Evolutionary conservation across 1,140 invertebrate genomes (phyloP), one percentile per base, ranked within the genome.

Genomic region (Drosophila mauritiana): DNA sequence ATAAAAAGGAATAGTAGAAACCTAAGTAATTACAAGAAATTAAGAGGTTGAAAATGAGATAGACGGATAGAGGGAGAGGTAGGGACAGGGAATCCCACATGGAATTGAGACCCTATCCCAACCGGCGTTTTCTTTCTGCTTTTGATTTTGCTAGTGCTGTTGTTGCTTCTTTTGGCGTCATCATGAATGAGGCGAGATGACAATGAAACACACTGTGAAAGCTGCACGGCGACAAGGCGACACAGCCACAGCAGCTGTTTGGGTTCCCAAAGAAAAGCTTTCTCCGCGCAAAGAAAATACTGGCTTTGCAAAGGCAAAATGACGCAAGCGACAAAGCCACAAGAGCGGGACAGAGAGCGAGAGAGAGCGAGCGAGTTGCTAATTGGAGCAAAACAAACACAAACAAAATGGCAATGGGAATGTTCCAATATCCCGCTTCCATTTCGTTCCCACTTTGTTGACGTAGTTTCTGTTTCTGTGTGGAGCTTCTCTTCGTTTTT

Each of bases 361-460:
- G 61, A 10, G n/a, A 36, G 42, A 69, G 65, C 55, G 49, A 62
- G 65, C 73, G 68, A 67, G 62, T 58, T 88, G 82, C 83, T 88
- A 83, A 88, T 88, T 88, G 83, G 84, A 88, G 83, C 83, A 88
- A 88, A 88, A 83, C 80, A 88, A 88, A 88, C 84, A 83, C 84
- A 88, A 89, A 88, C 80, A 89, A 76, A 88, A 89, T 89, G 84
- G 84, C 84, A 89, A 88, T 86, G 84, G 76, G 69, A 31, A 51
- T 51, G 48, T 34, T 51, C 49, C 31, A 36, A 59, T 65, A 80
- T 88, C 89, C 59, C 84, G 67, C 45, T 79, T 46, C 83, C 81
- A 72, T 10, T 49, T 1, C 42, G 84, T 89, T 83, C 78, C 77
- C 42, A 49, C 22, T 58, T 65, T 86, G 56, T 85, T 83, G 55